Percentiles rank a stretch among this genome's conserved stretches.
phyloP scores from a whole-genome alignment of 2,888 invertebrate genomes.

The Epicampocera succincta region DNA sequence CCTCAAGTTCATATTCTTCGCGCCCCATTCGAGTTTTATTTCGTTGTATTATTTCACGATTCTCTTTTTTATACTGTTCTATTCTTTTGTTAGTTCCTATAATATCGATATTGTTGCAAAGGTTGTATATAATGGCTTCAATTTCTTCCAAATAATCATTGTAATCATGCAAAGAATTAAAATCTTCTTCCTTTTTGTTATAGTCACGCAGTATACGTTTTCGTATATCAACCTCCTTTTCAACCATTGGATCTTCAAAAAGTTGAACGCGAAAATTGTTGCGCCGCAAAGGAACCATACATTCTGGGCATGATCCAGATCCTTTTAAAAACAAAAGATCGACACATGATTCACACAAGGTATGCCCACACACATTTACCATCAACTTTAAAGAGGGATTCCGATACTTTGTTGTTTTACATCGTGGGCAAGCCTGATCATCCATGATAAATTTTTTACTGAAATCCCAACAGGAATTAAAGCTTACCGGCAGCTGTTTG shows the following conservation, averaged over 20 bases:
- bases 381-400: constrained; percentile 98
- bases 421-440: constrained; percentile 88
- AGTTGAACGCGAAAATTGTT: constrained; percentile 96
- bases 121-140: constrained; percentile 94
- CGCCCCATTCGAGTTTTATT: constrained; percentile 89
- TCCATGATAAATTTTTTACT: constrained; percentile 74
- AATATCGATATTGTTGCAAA: constrained; percentile 94
- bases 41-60: constrained; percentile 91
- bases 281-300: constrained; percentile 92
- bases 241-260: constrained; percentile 97
- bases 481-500: constrained; percentile 22
- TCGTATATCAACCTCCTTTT: constrained; percentile 98
- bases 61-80: constrained; percentile 94
- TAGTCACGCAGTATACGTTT: constrained; percentile 93
- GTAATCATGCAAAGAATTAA: constrained; percentile 90
- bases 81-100: constrained; percentile 94
- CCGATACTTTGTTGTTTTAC: constrained; percentile 97
- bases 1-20: constrained; percentile 93
- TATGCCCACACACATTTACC: constrained; percentile 99
- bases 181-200: constrained; percentile 97
- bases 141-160: constrained; percentile 98
- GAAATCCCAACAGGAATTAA: neutral
- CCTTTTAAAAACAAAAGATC: constrained; percentile 98
- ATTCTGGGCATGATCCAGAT: constrained; percentile 97
- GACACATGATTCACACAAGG: constrained; percentile 98